A percentile compares a stretch with the other conserved stretches of the same genome.
phyloP scores from a whole-genome alignment of 2,888 invertebrate genomes.

The Aplocera efformata region DNA sequence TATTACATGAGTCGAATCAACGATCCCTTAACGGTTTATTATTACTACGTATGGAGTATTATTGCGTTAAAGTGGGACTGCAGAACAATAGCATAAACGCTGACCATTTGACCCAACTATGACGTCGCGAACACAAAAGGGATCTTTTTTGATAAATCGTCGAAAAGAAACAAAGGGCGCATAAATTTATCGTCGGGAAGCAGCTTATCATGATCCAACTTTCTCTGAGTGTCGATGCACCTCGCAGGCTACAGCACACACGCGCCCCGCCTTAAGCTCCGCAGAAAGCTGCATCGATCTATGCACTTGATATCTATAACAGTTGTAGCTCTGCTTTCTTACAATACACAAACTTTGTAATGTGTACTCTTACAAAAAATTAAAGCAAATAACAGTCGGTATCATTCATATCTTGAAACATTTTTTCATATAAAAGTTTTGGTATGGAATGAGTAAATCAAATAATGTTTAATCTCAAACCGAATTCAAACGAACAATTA shows the following conservation, averaged over 20 bases:
- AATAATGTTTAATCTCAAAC: no score
- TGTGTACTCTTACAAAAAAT: conserved; percentile 6
- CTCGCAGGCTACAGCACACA: conserved; percentile 35
- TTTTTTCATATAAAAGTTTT: no score
- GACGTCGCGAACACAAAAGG: conserved; percentile 46
- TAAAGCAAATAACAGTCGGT: no score
- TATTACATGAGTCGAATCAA: conserved; percentile 6
- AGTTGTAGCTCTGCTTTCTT: conserved; percentile 25
- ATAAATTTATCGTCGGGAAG: conserved; percentile 68
- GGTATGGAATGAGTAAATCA: no score
- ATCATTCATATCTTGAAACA: no score
- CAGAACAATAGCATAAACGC: conserved; percentile 24
- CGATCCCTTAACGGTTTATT: conserved; percentile 18
- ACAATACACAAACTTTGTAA: conserved; percentile 9
- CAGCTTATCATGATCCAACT: conserved; percentile 74
- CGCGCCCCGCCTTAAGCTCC: conserved; percentile 21
- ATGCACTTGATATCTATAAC: conserved; percentile 25
- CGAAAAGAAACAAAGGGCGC: conserved; percentile 76
- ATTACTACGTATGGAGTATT: conserved; percentile 10
- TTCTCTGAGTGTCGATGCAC: conserved; percentile 63
- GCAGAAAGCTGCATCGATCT: conserved; percentile 25
- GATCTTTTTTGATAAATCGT: conserved; percentile 69
- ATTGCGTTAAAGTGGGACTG: conserved; percentile 14
- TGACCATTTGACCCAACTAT: conserved; percentile 50
- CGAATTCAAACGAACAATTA: no score